These are phyloP conservation scores for Heterodera schachtii DNA, from an alignment of 1,140 invertebrate genomes.

Conservation along the genomic window DNA sequence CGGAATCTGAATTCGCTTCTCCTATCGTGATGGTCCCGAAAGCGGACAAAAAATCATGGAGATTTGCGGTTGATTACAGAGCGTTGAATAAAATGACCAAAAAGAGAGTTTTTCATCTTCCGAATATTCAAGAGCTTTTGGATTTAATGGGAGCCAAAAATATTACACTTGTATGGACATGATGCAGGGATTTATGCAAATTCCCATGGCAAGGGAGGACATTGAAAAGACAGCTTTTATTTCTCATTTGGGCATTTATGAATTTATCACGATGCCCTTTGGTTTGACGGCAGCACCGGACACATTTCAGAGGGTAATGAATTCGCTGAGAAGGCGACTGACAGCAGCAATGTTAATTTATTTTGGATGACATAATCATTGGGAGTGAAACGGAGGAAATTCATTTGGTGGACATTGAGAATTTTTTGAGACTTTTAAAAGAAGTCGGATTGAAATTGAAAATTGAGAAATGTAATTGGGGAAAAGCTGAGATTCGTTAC, in stretches of 20 bases:
- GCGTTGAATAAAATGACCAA: too few species aligned
- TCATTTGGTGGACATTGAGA: slow-evolving; percentile 19
- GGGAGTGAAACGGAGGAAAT: background rate
- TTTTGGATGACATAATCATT: slow-evolving; percentile 30
- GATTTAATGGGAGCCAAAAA: too few species aligned
- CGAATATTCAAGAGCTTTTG: slow-evolving; percentile 8
- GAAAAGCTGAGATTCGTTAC: slow-evolving; percentile 9
- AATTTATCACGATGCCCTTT: too few species aligned
- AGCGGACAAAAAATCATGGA: background rate
- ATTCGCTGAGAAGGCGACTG: too few species aligned
- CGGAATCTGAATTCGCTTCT: too few species aligned
- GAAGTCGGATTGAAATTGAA: background rate
- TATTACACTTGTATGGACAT: background rate
- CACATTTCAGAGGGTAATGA: too few species aligned
- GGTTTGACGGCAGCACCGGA: too few species aligned
- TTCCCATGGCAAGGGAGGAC: too few species aligned
- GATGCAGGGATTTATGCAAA: too few species aligned
- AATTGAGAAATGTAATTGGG: slow-evolving; percentile 26
- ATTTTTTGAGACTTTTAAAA: slow-evolving; percentile 6
- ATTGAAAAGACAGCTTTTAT: too few species aligned
- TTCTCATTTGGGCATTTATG: too few species aligned
- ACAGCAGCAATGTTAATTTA: slow-evolving; percentile 10
- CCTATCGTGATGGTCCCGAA: too few species aligned
- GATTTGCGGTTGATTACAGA: background rate
- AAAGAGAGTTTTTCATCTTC: slow-evolving; percentile 5